A percentile compares a stretch with the other conserved stretches of the same genome.
phyloP scores from a whole-genome alignment of 2,113 vertebrate genomes.

The Pipra filicauda region DNA sequence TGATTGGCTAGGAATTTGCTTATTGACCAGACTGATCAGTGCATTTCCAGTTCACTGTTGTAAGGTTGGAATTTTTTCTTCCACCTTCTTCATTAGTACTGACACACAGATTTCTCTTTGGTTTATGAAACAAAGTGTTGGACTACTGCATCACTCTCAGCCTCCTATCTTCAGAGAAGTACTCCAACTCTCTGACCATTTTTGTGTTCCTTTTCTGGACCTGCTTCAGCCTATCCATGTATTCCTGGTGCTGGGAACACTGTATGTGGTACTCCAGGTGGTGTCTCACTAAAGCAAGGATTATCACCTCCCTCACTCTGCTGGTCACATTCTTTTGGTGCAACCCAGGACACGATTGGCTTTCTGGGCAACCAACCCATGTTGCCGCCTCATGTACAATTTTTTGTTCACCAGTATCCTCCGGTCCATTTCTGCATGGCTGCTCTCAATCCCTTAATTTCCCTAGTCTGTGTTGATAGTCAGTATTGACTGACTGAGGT shows the following conservation, averaged over 20 bases:
- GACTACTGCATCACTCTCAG: accelerated
- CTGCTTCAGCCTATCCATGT: accelerated
- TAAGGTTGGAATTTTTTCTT: not conserved
- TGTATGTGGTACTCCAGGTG: not conserved
- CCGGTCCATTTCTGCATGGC: accelerated
- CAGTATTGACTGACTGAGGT: not conserved
- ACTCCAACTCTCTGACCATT: not conserved
- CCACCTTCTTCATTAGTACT: not conserved
- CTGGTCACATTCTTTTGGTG: not conserved
- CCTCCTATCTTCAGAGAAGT: not conserved
- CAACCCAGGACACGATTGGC: not conserved
- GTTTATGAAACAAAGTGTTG: not conserved
- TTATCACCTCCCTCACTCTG: accelerated
- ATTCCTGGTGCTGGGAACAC: not conserved
- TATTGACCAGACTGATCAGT: not conserved
- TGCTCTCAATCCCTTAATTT: not conserved
- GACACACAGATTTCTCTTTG: not conserved
- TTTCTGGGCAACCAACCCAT: not conserved
- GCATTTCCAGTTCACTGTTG: not conserved
- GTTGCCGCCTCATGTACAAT: accelerated
- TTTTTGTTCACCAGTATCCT: not conserved
- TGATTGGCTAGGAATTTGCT: not conserved
- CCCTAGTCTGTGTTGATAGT: accelerated
- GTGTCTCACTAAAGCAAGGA: not conserved
- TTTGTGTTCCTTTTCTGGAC: not conserved